Conservation (phyloP, 2,113 vertebrate species). For the Rhabdomys dilectus region DNA sequence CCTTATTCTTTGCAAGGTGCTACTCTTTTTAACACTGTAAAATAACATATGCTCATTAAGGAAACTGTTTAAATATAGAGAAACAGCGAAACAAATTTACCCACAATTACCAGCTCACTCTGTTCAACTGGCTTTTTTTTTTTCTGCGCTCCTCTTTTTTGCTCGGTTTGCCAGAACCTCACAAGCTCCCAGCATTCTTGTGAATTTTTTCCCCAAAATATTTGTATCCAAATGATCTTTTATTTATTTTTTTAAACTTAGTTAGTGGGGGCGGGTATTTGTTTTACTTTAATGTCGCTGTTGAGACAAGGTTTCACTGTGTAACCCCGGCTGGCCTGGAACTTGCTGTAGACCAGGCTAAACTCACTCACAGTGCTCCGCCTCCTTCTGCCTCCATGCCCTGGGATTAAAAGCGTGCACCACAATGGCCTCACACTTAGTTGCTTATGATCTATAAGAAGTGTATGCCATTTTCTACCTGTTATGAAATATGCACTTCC, state of each 20-base stretch:
- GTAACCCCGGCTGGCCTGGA: background rate
- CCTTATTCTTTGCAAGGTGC: background rate
- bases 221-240: background rate
- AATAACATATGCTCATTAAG: background rate
- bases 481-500: background rate
- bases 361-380: background rate
- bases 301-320: background rate
- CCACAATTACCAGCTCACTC: background rate
- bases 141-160: background rate
- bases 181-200: background rate
- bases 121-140: background rate
- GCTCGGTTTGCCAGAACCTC: background rate
- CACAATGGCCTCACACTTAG: background rate
- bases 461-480: background rate
- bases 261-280: background rate
- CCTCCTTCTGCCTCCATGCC: background rate
- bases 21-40: background rate
- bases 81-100: background rate
- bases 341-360: too few relatives aligned
- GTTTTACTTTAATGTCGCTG: background rate
- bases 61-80: background rate
- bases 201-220: background rate
- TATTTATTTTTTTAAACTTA: background rate
- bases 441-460: background rate
- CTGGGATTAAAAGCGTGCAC: background rate